Base-by-base conservation (phyloP, 2,888 invertebrate genomes). In the Acronicta leporina region DNA sequence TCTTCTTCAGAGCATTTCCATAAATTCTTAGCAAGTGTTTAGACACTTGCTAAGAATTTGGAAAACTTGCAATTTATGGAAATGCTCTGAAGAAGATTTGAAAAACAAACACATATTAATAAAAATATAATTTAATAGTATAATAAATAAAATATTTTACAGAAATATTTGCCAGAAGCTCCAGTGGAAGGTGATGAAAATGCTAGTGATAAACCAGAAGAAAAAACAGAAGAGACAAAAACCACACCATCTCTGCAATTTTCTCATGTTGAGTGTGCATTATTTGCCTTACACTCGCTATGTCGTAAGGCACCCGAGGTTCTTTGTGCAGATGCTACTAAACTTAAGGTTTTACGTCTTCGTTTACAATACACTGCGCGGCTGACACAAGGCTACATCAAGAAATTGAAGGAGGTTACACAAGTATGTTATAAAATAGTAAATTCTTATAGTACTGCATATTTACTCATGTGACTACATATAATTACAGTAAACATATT, bases 311-410 rank as follows among this genome's bases (percentile, higher is more conserved):
- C 96, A 71, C 97, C 98, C 0, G 97, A 97, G 62, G 96, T 96
- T 14, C 95, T 96, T 33, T 95, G 97, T 69, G 95, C 96, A 20
- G 97, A 97, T 81, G 96, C 96, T 11, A 90, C 93, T 11, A 95
- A 96, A 75, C 93, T 98, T 9, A 98, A 98, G 88, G 98, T 98
- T 81, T 97, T 99, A 79, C 96, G 98, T 69, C 92, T 97, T 45
- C 95, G 99, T 74, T 92, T 99, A 65, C 98, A 98, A 87, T 99
- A 98, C 89, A 97, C 99, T 84, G 98, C 99, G 0, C 95, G 98
- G 63, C 97, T 98, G 33, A 97, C 98, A 63, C 98, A 98, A 92
- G 98, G 97, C 66, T 98, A 95, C 74, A 92, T 93, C 8, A 97
- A 97, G 84, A 97, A 97, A 79, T 89, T 97, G 42, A 94, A 96